phyloP scores from a whole-genome alignment of 2,888 invertebrate species.

The Tiliacea citrago region DNA sequence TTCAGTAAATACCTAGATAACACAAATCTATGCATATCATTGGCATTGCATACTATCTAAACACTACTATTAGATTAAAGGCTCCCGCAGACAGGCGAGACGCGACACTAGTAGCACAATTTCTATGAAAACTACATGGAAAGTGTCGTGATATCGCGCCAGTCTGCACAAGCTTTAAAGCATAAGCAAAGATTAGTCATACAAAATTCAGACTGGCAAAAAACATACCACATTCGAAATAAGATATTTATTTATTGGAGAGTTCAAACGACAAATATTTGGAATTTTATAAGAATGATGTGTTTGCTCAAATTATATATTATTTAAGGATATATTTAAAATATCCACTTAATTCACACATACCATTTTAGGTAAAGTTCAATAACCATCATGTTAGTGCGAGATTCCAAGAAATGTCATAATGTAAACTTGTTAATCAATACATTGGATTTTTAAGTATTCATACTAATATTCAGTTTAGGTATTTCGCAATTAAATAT shows the following conservation, averaged over 20 bases:
- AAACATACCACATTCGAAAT: slow-evolving; percentile 12
- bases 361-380: slow-evolving; percentile 27
- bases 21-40: slow-evolving; percentile 14
- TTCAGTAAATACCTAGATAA: slow-evolving; percentile 12
- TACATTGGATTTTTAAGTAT: slow-evolving; percentile 22
- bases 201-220: slow-evolving; percentile 23
- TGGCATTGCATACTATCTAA: slow-evolving; percentile 11
- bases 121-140: too few relatives aligned
- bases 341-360: slow-evolving; percentile 16
- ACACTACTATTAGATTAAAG: slow-evolving; percentile 9
- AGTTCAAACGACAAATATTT: slow-evolving; percentile 43
- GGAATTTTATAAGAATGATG: slow-evolving; percentile 42
- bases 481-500: neutral
- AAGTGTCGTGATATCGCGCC: too few relatives aligned
- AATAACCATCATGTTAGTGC: slow-evolving; percentile 17
- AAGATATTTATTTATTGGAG: slow-evolving; percentile 37
- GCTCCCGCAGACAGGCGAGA: too few relatives aligned
- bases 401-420: slow-evolving; percentile 15
- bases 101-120: too few relatives aligned
- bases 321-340: slow-evolving; percentile 24
- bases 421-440: slow-evolving; percentile 21
- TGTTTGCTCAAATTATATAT: slow-evolving; percentile 45
- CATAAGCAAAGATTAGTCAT: slow-evolving; percentile 32
- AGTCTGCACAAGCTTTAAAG: neutral
- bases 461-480: neutral